Evolutionary conservation across 2,113 vertebrate species (phyloP).

Genomic region (Macaca mulatta): DNA sequence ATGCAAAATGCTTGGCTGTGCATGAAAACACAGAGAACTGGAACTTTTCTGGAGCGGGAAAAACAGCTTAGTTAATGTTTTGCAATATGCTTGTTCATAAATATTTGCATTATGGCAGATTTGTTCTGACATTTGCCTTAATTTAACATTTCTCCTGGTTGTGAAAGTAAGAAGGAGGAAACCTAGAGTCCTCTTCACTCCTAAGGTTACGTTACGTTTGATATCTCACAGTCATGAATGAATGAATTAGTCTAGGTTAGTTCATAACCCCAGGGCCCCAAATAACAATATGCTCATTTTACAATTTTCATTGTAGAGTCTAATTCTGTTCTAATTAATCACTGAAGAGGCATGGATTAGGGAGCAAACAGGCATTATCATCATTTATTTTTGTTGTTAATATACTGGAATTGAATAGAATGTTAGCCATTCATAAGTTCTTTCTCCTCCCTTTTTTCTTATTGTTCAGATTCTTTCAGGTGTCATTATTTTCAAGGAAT

Average conservation of each 20-base stretch:
- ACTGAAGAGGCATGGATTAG: neutral
- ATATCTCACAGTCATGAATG: neutral
- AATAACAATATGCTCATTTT: neutral
- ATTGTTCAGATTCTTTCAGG: constrained; percentile 2
- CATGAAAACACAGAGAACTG: neutral
- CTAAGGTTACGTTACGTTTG: neutral
- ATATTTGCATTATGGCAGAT: neutral
- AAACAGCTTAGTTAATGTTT: neutral
- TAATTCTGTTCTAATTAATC: neutral
- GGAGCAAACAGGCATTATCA: neutral
- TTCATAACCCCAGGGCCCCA: neutral
- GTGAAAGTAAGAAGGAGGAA: no score
- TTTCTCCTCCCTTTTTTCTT: neutral
- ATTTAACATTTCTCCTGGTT: neutral
- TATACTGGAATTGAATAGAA: neutral
- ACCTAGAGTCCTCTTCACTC: neutral
- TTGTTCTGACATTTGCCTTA: neutral
- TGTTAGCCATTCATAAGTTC: neutral
- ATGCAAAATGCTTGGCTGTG: neutral
- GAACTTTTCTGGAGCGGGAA: neutral
- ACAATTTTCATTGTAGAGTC: neutral
- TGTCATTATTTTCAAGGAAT: constrained; percentile 46
- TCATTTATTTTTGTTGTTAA: neutral
- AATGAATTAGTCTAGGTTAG: neutral
- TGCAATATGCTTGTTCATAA: neutral